Evolutionary conservation across 2,113 vertebrate species (phyloP).

Genomic region (Coracopsis vasa): DNA sequence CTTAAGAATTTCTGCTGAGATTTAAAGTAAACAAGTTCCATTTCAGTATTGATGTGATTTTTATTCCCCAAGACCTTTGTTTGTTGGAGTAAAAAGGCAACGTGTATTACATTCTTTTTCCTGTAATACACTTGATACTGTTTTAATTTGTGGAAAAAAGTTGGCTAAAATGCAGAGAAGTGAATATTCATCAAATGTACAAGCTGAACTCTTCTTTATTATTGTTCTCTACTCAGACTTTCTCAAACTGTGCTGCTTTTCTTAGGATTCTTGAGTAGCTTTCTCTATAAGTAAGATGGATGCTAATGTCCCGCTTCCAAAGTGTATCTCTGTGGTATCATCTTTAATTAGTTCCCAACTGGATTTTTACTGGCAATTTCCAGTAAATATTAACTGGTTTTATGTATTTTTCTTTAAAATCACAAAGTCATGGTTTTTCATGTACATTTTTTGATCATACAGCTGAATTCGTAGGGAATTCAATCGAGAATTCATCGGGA

Average conservation of each 20-base stretch:
- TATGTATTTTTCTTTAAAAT: background rate
- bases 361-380: background rate
- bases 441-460: background rate
- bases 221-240: background rate
- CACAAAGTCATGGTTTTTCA: background rate
- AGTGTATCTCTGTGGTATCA: background rate
- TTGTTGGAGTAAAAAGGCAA: background rate
- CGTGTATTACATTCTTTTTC: rapidly evolving
- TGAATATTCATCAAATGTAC: background rate
- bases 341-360: background rate
- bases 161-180: background rate
- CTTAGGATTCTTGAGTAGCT: background rate
- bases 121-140: background rate
- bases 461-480: background rate
- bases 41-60: background rate
- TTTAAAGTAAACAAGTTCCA: background rate
- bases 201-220: background rate
- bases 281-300: background rate
- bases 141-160: background rate
- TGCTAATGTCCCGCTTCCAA: background rate
- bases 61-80: background rate
- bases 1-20: conserved; percentile 6
- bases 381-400: background rate
- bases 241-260: background rate
- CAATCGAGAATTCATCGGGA: background rate